Evolutionary conservation across 2,888 invertebrate species (phyloP), one percentile per base, ranked within the genome.

Genomic region (Phoenoteleia sp.): DNA sequence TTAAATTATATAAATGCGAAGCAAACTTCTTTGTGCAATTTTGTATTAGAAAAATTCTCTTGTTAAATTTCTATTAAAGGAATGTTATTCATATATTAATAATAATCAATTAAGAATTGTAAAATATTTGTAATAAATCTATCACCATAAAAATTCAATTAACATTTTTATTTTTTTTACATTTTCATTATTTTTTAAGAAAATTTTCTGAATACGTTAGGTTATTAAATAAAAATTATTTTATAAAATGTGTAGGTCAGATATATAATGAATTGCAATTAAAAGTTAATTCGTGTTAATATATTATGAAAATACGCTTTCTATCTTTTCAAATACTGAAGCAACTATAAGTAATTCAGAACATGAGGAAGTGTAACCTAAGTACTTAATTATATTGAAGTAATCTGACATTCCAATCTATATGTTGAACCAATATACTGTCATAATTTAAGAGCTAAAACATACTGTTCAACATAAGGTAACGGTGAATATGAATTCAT

Each of bases 351-450:
- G 17, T 52, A 74, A 74, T 52, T 52, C 27, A 42, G 74, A 62
- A 62, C 27, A 62, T 27, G 62, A 52, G 62, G 74, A 74, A 74
- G 39, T 52, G 74, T 45, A 62, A 60, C 74, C 62, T 39, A 25
- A 74, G 60, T 62, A 36, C 74, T 74, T 74, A 62, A 74, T 74
- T 62, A 62, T 52, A 74, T 52, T 62, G 62, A 25, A 39, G 62
- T 62, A 74, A 74, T 52, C 60, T 49, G 49, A 72, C 60, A 39
- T 72, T 72, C 72, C 25, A 60, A 72, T 72, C 72, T 60, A 60
- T 49, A 72, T 58, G 72, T 72, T 60, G 47, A 60, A 47, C 36
- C 49, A 72, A 49, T 72, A 36, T 72, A 60, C 60, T 60, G 27
- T 72, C 72, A 72, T 72, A 72, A 60, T 60, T 49, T 47, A 72